Evolutionary conservation across 2,797 vertebrate genomes (phyloP), one percentile per base, ranked within the genome.

Genomic region (Poecilia picta): DNA sequence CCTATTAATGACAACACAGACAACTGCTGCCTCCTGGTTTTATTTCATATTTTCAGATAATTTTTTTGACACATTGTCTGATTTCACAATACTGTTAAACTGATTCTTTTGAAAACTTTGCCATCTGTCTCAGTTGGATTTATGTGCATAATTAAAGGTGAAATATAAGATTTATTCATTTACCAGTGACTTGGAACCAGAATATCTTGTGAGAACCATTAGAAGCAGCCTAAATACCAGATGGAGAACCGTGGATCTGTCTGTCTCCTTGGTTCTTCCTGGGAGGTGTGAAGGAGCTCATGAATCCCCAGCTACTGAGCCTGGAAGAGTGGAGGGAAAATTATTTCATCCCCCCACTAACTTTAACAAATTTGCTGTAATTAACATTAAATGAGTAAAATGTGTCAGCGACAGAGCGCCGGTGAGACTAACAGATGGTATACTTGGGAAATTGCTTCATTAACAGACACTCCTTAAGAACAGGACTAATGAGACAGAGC

Each of bases 311-410:
- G 84, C 70, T 74, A 81, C 80, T 72, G 59, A 76, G 76, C 66
- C 80, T 11, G 46, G 6, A 36, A 72, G 79, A 87, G 76, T 6
- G 74, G 72, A 87, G 80, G 79, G 85, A 72, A 79, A 62, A 39
- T 80, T 79, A 81, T 75, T 80, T 79, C 76, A 76, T 77, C 81
- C 23, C 71, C 1, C 68, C 72, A 31, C 85, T 82, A 36, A 43
- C 85, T 91, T 86, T 68, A 85, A 91, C 89, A 84, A 85, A 87
- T 85, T 77, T 88, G 74, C 79, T 70, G 82, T 82, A 80, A 93
- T 91, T 89, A 92, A 83, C 80, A 72, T 78, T 72, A 84, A 88
- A 85, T 70, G 77, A 87, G 79, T 82, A 64, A 84, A 91, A 87
- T 20, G 81, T 74, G 82, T 83, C 78, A 75, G 75, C 79, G 8